Conservation (phyloP, 2,797 vertebrate genomes). For the Orientallactaga sibirica region DNA sequence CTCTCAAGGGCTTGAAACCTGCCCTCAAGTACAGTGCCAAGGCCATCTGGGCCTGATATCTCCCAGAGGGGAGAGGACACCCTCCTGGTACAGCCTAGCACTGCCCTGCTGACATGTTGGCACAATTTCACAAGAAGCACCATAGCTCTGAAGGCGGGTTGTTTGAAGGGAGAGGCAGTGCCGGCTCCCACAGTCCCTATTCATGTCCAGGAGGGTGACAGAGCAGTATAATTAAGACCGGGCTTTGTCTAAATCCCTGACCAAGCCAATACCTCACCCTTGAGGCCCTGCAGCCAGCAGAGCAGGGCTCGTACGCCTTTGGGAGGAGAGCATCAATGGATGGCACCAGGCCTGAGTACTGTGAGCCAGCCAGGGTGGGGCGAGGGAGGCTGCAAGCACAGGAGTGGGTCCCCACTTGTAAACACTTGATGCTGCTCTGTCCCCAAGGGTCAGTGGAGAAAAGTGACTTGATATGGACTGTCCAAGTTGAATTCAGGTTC, state of each 20-base stretch:
- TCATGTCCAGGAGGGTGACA: constrained; percentile 51
- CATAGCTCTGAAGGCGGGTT: constrained; percentile 44
- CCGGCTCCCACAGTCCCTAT: constrained; percentile 48
- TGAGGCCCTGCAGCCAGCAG: constrained; percentile 35
- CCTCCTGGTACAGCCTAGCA: constrained; percentile 60
- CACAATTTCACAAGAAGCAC: constrained; percentile 62
- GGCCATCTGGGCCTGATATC: background rate
- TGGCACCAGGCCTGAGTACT: background rate
- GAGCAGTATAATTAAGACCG: constrained; percentile 52
- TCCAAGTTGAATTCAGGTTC: background rate
- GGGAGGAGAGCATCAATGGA: constrained; percentile 10
- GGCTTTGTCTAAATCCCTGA: constrained; percentile 79
- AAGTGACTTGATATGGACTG: background rate
- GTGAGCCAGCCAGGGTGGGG: background rate
- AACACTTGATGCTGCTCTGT: background rate
- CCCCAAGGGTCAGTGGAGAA: background rate
- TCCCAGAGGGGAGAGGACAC: constrained; percentile 27
- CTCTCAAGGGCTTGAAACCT: background rate
- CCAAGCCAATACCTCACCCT: constrained; percentile 74
- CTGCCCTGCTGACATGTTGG: constrained; percentile 72
- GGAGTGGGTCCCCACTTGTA: background rate
- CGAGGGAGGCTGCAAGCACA: background rate
- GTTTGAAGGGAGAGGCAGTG: constrained; percentile 70
- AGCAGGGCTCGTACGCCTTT: background rate
- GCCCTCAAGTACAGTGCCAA: background rate